Conservation (phyloP, 2,888 invertebrate species). For the Julus scandinavius region DNA sequence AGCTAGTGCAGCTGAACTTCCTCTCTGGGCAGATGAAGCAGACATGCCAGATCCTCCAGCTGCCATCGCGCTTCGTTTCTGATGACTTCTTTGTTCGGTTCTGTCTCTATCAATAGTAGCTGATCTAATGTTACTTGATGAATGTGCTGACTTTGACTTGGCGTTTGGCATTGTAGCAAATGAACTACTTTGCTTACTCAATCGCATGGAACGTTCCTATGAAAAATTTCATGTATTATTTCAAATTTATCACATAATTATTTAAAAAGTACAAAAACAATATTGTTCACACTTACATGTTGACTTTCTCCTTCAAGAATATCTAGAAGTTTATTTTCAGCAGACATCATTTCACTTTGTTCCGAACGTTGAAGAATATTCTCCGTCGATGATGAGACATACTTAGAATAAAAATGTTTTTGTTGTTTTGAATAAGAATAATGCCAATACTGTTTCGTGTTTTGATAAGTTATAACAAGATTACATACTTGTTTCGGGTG, state of each 20-base stretch:
- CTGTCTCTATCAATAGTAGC: constrained; percentile 56
- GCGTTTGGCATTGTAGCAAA: constrained; percentile 57
- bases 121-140: constrained; percentile 53
- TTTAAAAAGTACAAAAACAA: background rate
- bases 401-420: constrained; percentile 52
- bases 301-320: constrained; percentile 58
- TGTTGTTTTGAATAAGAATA: background rate
- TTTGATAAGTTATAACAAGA: background rate
- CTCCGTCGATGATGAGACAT: constrained; percentile 57
- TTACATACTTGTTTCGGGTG: constrained; percentile 58
- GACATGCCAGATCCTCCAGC: constrained; percentile 18
- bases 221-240: no score
- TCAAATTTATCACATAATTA: no score
- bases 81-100: constrained; percentile 45
- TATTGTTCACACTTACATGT: constrained; percentile 54
- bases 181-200: constrained; percentile 57
- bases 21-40: constrained; percentile 36
- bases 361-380: constrained; percentile 57
- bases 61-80: constrained; percentile 21
- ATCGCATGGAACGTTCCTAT: constrained; percentile 55
- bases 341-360: constrained; percentile 53
- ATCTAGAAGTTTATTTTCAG: constrained; percentile 58
- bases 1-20: background rate
- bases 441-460: background rate
- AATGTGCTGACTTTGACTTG: constrained; percentile 50